Conservation (phyloP, 2,797 vertebrate species). For the Argyrosomus regius region DNA sequence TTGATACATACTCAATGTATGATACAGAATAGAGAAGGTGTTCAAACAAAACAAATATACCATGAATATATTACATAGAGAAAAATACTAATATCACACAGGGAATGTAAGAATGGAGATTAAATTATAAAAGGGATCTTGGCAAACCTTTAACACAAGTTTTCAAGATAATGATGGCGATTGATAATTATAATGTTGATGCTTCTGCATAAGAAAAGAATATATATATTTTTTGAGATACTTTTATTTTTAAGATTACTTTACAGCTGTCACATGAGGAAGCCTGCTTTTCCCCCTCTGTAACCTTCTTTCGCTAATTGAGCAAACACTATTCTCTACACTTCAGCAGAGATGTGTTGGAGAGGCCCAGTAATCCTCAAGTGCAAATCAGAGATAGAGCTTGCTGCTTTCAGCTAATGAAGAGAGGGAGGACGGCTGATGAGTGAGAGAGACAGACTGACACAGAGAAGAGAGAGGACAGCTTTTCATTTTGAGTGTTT, state of each 20-base stretch:
- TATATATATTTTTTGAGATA: background rate
- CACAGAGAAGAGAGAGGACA: constrained; percentile 39
- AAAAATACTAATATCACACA: background rate
- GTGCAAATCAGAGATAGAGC: constrained; percentile 70
- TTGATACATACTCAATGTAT: background rate
- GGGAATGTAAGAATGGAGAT: background rate
- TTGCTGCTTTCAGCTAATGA: constrained; percentile 65
- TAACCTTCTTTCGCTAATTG: constrained; percentile 43
- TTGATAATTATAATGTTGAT: background rate
- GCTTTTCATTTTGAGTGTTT: constrained; percentile 56
- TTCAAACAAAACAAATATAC: background rate
- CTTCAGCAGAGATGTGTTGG: constrained; percentile 52
- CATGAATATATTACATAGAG: background rate
- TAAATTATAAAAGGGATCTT: background rate
- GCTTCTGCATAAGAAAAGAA: background rate
- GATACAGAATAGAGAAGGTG: background rate
- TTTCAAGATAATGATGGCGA: constrained; percentile 1
- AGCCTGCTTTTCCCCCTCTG: constrained; percentile 12
- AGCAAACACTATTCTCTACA: constrained; percentile 49
- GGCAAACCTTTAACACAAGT: background rate
- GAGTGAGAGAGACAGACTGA: constrained; percentile 42
- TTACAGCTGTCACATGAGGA: background rate
- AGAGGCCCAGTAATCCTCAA: constrained; percentile 67
- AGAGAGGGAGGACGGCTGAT: constrained; percentile 56
- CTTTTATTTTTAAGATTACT: background rate